Evolutionary conservation across 2,888 invertebrate genomes (phyloP), one percentile per base, ranked within the genome.

Genomic region (Cybosia mesomella): DNA sequence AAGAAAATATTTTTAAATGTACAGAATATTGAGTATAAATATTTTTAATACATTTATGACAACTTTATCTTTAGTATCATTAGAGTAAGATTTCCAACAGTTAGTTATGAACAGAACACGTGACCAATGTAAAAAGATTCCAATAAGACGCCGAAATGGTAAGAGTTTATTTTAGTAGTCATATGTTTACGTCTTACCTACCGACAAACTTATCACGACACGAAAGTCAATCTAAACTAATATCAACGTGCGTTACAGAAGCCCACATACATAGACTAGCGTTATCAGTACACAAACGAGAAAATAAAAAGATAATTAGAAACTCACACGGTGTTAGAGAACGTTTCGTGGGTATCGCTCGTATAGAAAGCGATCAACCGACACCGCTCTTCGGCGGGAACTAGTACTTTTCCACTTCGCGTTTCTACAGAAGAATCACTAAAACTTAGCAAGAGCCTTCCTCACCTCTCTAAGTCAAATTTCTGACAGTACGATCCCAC

Each of bases 401-500:
- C 89, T 88, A 89, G 93, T 93, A 89, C 82, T 93, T 93, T 94
- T 93, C 92, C 94, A 92, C 87, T 85, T 71, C 73, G 79, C 70
- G 79, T 85, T 87, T 84, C 79, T 75, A 85, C 79, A 84, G 83
- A 77, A 81, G 77, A 73, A 75, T 74, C 83, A 82, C 76, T 77
- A 79, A 83, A 81, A 81, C 83, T 86, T 84, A 85, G 82, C 80
- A 84, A 86, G 83, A 79, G 85, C 80, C 83, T 89, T 85, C 81
- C 92, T 95, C 93, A 96, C 96, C 96, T 96, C 95, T 95, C 95
- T 91, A 95, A 96, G 95, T 95, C 89, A 94, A 94, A 90, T 92
- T 95, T 95, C 91, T 95, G 95, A 92, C 92, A 93, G 95, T 96
- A 95, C 91, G 95, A 96, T 95, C 94, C 95, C 95, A 96, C 95